Evolutionary conservation across 2,113 vertebrate species (phyloP), one percentile per base, ranked within the genome.

Genomic region (Dinomys branickii): DNA sequence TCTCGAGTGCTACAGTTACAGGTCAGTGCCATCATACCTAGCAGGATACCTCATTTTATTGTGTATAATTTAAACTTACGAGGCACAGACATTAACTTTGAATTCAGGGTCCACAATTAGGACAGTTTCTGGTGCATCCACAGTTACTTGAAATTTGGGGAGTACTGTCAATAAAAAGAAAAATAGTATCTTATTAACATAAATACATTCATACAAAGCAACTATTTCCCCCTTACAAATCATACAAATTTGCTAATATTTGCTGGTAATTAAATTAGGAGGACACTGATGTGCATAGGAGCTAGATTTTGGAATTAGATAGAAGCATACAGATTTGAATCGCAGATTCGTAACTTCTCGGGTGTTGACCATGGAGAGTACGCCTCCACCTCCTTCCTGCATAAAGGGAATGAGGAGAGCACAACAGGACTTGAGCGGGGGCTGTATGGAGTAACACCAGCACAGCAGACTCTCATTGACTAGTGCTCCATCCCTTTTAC

Each of bases 81-180:
- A 41, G 19, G 94, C 96, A 35, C 96, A 98, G 50, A 97, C 96
- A 90, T 97, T 98, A 58, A 98, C 95, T 30, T 65, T 58, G 63
- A 98, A 94, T 56, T 95, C 96, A 0, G 81, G 78, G 86, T 98
- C 98, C 97, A 97, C 82, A 56, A 98, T 65, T 78, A 98, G 97
- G 35, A 98, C 75, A 2, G 90, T 96, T 69, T 67, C 96, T 47
- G 98, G 98, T 94, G 92, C 92, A 16, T 78, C 90, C 83, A 98
- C 4, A 13, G 71, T 94, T 67, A 98, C 52, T 30, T 97, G 92
- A 94, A 98, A 98, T 96, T 97, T 98, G 47, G 98, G 98, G 93
- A 98, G 59, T 71, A 98, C 98, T 98, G 94, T 44, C 28, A 63
- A 11, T 44, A 5, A 77, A 96, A 88, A 0, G 0, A 44, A 95